Evolutionary conservation across 1,140 invertebrate genomes (phyloP).

Genomic region (Psilanteris sp.): DNA sequence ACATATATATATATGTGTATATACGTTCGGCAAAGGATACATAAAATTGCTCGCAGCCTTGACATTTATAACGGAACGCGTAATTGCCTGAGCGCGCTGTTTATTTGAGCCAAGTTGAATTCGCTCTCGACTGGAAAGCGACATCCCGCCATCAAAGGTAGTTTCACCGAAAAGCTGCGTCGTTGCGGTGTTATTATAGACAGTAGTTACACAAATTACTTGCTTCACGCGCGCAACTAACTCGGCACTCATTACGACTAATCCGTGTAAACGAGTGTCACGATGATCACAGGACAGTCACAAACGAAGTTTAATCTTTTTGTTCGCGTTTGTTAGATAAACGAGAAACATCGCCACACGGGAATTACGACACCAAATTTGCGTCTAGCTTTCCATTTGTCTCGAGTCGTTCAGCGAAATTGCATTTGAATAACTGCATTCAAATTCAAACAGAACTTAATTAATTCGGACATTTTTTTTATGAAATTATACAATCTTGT

Average conservation of each 20-base stretch:
- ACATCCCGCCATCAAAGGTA: constrained; percentile 27
- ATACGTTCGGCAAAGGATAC: no score
- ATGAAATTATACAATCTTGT: no score
- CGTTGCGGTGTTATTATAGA: constrained; percentile 26
- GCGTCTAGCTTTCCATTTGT: constrained; percentile 42
- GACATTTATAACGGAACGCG: constrained; percentile 17
- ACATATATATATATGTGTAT: no score
- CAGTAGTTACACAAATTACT: constrained; percentile 39
- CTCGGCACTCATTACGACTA: constrained; percentile 44
- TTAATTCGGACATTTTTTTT: no score
- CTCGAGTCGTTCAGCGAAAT: constrained; percentile 6
- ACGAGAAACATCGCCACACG: constrained; percentile 30
- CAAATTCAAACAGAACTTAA: no score
- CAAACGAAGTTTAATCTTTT: constrained; percentile 28
- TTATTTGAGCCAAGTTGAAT: constrained; percentile 39
- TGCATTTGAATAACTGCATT: no score
- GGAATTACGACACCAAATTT: constrained; percentile 52
- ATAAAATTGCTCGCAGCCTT: no score
- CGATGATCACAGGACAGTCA: constrained; percentile 31
- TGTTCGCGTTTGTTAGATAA: constrained; percentile 46
- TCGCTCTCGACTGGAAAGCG: constrained; percentile 33
- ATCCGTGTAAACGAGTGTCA: constrained; percentile 54
- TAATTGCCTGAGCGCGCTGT: constrained; percentile 22
- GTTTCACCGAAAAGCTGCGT: constrained; percentile 46
- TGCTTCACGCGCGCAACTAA: constrained; percentile 21